Base-by-base conservation (phyloP, 2,888 invertebrate genomes). In the Orthosia gracilis region DNA sequence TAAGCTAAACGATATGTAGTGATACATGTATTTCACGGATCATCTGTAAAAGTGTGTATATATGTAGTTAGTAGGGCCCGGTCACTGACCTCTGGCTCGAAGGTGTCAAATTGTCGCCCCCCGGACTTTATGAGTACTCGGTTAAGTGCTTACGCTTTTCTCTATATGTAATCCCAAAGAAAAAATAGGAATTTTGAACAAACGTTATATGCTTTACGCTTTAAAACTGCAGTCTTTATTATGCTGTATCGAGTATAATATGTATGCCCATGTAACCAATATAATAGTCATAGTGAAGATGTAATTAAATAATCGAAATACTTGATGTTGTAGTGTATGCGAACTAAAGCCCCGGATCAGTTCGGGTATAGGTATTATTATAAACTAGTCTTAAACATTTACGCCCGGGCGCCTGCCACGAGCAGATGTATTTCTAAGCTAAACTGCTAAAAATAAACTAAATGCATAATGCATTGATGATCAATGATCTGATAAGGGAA, bases 141-240 rank as follows among this genome's bases (percentile, higher is more conserved):
- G n/a, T 11, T 72, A 82, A 79, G 78, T 80, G 76, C 82, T 85
- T 78, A 71, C 55, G 76, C 80, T 82, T 83, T 76, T 78, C 68
- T 83, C 47, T 78, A 70, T 74, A 67, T 88, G 82, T 85, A 88
- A 91, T 89, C 90, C 92, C 94, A 92, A 93, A 93, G 92, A 94
- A 87, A n/a, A 84, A 88, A 89, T 90, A 90, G 94, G 94, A 94
- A 94, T 94, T 94, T 95, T 94, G 95, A 95, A 95, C 94, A 94
- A 94, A 92, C 92, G 92, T 88, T 88, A 89, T 92, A 91, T 92
- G 91, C 87, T 85, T 88, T 91, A 91, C 90, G 90, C 86, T 85
- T 89, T 76, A 88, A 86, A 87, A 86, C 85, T 80, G 85, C 88
- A 87, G 83, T 84, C 85, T 87, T 87, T 89, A 75, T 88, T 92